phyloP scores from a whole-genome alignment of 2,113 vertebrate species.

The Xiphophorus maculatus region DNA sequence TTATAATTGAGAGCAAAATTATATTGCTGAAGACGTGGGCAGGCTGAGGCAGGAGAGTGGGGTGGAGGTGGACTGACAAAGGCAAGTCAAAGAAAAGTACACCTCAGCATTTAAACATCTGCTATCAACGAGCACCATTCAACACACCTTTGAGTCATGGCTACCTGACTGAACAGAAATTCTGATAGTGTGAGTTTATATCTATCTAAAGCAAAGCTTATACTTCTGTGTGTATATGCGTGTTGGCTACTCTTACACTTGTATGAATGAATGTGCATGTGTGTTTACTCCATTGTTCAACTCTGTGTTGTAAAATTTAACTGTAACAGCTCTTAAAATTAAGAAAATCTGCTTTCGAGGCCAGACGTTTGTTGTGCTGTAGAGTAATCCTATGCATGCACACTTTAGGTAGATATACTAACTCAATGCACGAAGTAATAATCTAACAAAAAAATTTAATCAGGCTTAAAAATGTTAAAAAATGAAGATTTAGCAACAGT shows the following conservation, averaged over 20 bases:
- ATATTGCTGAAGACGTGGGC: constrained; percentile 39
- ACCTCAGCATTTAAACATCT: constrained; percentile 43
- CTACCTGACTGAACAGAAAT: constrained; percentile 48
- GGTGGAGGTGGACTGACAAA: constrained; percentile 20
- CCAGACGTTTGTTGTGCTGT: constrained; percentile 21
- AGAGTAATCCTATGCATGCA: constrained; percentile 12
- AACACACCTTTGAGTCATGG: constrained; percentile 45
- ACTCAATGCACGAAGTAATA: background rate
- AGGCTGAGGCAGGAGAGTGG: constrained; percentile 36
- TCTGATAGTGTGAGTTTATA: background rate
- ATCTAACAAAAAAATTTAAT: constrained; percentile 12
- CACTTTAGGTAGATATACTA: background rate
- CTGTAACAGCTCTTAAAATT: constrained; percentile 50
- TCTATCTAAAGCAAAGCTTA: constrained; percentile 12
- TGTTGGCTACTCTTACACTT: background rate
- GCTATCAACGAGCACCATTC: constrained; percentile 38
- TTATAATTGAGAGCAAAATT: constrained; percentile 38
- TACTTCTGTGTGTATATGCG: background rate
- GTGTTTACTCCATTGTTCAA: constrained; percentile 22
- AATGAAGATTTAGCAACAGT: background rate
- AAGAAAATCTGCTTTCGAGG: constrained; percentile 44
- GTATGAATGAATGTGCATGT: background rate
- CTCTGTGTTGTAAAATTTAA: constrained; percentile 32
- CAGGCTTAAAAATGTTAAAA: background rate
- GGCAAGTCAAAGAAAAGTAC: constrained; percentile 23